Evolutionary conservation across 1,140 invertebrate genomes (phyloP), one percentile per base, ranked within the genome.

Genomic region (Scylla paramamosain): DNA sequence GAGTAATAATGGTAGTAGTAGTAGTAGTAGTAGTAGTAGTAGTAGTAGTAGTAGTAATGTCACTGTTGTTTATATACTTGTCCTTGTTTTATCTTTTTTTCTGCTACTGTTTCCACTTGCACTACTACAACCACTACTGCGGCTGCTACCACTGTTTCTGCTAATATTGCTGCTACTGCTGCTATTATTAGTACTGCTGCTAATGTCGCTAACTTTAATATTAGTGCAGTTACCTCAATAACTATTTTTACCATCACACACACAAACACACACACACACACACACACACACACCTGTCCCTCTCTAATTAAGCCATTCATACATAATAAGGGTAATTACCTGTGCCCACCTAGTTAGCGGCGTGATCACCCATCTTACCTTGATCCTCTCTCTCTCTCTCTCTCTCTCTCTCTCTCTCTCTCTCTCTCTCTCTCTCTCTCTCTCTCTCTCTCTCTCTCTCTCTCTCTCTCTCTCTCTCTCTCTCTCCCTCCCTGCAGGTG

Each of bases 371-470:
- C 25, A 12, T 7, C 67, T n/a, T 16, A 67, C 59, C 48, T 52
- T 52, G 48, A 52, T 14, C 14, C 52, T 20, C 52, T 20, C 20
- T 20, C 20, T 20, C 52, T 59, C 10, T 20, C 52, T 20, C 52
- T 59, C 52, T 59, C 10, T 59, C 67, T 77, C 67, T 77, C 67
- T 77, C 67, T n/a, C 67, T 77, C 20, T 77, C 6, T n/a, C 67
- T 77, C n/a, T n/a, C n/a, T n/a, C 67, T 77, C 67, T n/a, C n/a
- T n/a, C 67, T 77, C 67, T 77, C 67, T 77, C 67, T 77, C 67
- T 77, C 67, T 77, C 67, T 77, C 67, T 77, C 67, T 77, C 67
- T 77, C 67, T 77, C 67, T 77, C 67, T 77, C 67, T 77, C 67
- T 67, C 59, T 67, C 59, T 67, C 59, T 67, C 59, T 67, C 59